Percentiles rank a stretch among this genome's conserved stretches.
phyloP scores from a whole-genome alignment of 2,888 invertebrate genomes.

The Andrena hattorfiana region DNA sequence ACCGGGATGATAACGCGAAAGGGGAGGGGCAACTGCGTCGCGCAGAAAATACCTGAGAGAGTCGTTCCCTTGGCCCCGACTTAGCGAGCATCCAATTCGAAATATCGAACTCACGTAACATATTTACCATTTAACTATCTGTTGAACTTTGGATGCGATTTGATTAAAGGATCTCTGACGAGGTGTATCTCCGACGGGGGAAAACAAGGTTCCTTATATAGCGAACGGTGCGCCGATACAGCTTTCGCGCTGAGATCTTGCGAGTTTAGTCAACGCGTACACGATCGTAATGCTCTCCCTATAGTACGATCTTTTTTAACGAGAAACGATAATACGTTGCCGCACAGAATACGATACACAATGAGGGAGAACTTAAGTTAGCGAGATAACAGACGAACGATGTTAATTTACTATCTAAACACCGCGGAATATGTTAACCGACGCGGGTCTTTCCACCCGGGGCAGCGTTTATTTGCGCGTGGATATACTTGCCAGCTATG shows the following conservation, averaged over 20 bases:
- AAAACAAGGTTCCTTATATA: neutral
- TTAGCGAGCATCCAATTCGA: no score
- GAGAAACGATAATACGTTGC: neutral
- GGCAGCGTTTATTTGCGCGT: neutral
- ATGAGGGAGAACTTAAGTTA: neutral
- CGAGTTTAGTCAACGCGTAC: neutral
- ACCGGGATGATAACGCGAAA: constrained; percentile 1
- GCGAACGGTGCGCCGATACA: neutral
- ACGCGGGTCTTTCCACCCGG: neutral
- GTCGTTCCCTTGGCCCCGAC: constrained; percentile 4
- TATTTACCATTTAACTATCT: no score
- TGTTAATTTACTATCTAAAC: constrained; percentile 8
- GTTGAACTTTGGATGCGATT: neutral
- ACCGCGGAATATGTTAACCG: neutral
- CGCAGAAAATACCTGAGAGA: constrained; percentile 29
- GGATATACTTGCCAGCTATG: neutral
- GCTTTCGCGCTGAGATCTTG: neutral
- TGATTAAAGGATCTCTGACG: no score
- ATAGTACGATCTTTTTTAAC: neutral
- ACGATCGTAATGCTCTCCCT: neutral
- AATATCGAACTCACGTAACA: no score
- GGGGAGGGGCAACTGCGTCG: constrained; percentile 25
- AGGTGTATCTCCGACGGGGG: neutral
- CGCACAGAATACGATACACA: neutral
- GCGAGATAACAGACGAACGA: neutral